A percentile compares a stretch with the other conserved stretches of the same genome.
phyloP scores from a whole-genome alignment of 2,888 invertebrate species.

The Crocallis elinguaria region DNA sequence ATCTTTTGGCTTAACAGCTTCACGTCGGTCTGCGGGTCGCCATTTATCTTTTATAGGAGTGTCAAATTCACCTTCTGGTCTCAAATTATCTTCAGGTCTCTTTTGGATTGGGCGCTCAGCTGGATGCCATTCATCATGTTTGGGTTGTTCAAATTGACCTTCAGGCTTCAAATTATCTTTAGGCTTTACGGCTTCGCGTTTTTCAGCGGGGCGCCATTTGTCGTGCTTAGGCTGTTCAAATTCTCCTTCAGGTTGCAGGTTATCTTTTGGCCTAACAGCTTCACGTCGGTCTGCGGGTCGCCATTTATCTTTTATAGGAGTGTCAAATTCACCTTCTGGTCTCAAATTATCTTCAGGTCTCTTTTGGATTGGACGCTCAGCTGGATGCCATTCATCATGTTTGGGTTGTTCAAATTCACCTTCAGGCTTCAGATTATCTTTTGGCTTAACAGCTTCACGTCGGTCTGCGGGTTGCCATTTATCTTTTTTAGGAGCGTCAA shows the following conservation, averaged over 20 bases:
- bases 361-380: conserved; percentile 63
- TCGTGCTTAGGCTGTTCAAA: conserved; percentile 82
- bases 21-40: conserved; percentile 75
- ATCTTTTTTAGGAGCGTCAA: conserved; percentile 66
- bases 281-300: conserved; percentile 55
- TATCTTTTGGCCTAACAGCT: conserved; percentile 60
- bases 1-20: conserved; percentile 68
- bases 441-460: conserved; percentile 67
- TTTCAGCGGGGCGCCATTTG: conserved; percentile 72
- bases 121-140: conserved; percentile 67
- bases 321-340: conserved; percentile 56
- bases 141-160: conserved; percentile 53
- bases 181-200: conserved; percentile 65
- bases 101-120: conserved; percentile 69
- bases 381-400: conserved; percentile 71
- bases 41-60: conserved; percentile 66
- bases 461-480: conserved; percentile 82
- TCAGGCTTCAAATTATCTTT: conserved; percentile 74
- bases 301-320: conserved; percentile 65
- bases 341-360: conserved; percentile 75
- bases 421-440: conserved; percentile 81
- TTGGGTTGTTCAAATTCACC: conserved; percentile 66
- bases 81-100: conserved; percentile 81
- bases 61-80: conserved; percentile 82
- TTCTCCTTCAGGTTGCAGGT: conserved; percentile 84